Base-by-base conservation (phyloP, 2,797 vertebrate species). In the Taenioides sp. region DNA sequence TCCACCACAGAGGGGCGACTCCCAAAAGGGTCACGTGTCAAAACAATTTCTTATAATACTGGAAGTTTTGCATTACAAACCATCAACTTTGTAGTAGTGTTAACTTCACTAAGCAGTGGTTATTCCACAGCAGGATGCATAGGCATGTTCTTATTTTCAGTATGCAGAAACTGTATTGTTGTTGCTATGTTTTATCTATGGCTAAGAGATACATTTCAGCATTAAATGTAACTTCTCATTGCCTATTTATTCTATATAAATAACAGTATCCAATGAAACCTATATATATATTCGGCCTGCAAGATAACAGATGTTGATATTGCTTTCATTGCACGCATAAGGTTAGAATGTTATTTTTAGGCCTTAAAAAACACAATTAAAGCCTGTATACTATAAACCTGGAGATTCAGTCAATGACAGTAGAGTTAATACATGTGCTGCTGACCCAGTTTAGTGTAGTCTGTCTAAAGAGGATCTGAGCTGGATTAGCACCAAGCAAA, bases 391-490 rank as follows among this genome's bases (percentile, higher is more conserved):
- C 1, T 47, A 47, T 16, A 67, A 63, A 72, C 73, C 28, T 31
- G 67, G 23, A 61, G 52, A 16, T 82, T 22, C 9, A 68, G 62
- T 22, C 65, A 54, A 23, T 82, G 65, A 77, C 74, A 59, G 70
- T 67, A 61, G 57, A 79, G 63, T 84, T 87, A 86, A 86, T 80
- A 65, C 86, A 23, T 72, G 77, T 49, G 76, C 73, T 92, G 92
- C 74, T 92, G 92, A 91, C 92, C 92, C 88, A 87, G 67, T 87
- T 93, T 80, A 74, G 7, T 0, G 61, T 65, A 31, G 50, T 47
- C 63, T 81, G 62, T 80, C 74, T 70, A 84, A 84, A 88, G 88
- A 89, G 87, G 89, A 88, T 90, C 81, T 86, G 80, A 73, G 81
- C 20, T 72, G 75, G 90, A 92, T 92, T 92, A 91, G 34, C 50